A percentile compares a stretch with the other conserved stretches of the same genome.
Evolutionary conservation across 1,140 invertebrate species (phyloP).

Genomic region (Ceratitis capitata): DNA sequence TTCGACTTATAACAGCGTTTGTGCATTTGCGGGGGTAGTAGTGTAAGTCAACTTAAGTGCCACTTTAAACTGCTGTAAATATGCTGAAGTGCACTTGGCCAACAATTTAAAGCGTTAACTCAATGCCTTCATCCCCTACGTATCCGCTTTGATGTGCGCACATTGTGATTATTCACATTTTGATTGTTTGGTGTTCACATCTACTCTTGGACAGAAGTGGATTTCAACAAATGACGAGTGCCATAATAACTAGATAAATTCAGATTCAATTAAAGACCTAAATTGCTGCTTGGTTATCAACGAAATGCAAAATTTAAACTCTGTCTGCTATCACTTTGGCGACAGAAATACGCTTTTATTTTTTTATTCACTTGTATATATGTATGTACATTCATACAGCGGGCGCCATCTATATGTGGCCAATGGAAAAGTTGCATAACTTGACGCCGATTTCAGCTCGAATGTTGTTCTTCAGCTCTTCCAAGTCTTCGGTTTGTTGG

Average conservation of each 20-base stretch:
- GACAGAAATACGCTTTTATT: too few species aligned
- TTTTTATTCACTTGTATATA: too few species aligned
- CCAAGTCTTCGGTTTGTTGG: too few species aligned
- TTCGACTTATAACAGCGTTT: neutral
- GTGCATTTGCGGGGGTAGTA: neutral
- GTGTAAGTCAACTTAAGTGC: neutral
- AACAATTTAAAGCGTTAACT: neutral
- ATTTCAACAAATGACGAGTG: neutral
- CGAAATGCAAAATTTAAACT: too few species aligned
- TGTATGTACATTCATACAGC: too few species aligned
- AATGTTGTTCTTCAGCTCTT: too few species aligned
- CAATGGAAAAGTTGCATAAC: too few species aligned
- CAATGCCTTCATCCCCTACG: neutral
- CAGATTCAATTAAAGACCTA: neutral
- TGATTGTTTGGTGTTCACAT: neutral
- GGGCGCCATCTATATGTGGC: too few species aligned
- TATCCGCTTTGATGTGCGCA: neutral
- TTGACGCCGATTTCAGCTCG: too few species aligned
- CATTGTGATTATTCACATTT: neutral
- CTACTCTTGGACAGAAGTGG: neutral
- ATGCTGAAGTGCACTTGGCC: neutral
- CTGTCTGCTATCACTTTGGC: too few species aligned
- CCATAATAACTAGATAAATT: neutral
- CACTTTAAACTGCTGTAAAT: neutral
- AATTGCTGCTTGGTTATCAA: neutral